Base-by-base conservation (phyloP, 2,113 vertebrate genomes). In the Scophthalmus maximus region DNA sequence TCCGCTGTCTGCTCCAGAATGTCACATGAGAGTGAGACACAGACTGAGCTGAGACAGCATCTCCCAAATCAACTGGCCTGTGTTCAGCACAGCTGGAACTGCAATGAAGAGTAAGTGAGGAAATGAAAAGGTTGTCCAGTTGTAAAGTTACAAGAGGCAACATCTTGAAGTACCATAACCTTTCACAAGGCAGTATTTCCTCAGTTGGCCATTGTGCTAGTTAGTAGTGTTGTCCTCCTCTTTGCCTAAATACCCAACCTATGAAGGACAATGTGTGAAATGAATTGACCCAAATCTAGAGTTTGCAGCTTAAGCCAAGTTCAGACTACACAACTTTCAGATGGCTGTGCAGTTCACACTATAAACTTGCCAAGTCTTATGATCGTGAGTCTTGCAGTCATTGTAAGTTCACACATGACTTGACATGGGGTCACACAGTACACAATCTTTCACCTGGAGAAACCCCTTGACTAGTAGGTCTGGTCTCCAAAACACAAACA, bases 21-120 rank as follows among this genome's bases (percentile, higher is more conserved):
- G 75, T 90, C 78, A 78, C 87, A 87, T 82, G 23, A 25, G 58
- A 83, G 84, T 87, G 89, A 86, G 84, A 79, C 36, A 29, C 79
- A 75, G 82, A 78, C 82, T 32, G 66, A 79, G 60, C 75, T 70
- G 76, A 87, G 84, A 84, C 78, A 76, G 68, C 56, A 58, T 66
- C 32, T 68, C 83, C 36, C 50, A 65, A 42, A 63, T 65, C 73
- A 66, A 49, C 34, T 79, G 85, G 83, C 77, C 62, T 55, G 50
- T 40, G 53, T 74, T 73, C 76, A 84, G 22, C 79, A 68, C 76
- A 81, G 72, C 71, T 83, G 79, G 78, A 76, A 62, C 23, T 17
- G 57, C 53, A 69, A 55, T 53, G 53, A 57, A 67, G 72, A 81
- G 81, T 73, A 87, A 87, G 77, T 58, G 46, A 57, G 65, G 51